Evolutionary conservation across 2,888 invertebrate species (phyloP).

Genomic region (Eupithecia vulgata): DNA sequence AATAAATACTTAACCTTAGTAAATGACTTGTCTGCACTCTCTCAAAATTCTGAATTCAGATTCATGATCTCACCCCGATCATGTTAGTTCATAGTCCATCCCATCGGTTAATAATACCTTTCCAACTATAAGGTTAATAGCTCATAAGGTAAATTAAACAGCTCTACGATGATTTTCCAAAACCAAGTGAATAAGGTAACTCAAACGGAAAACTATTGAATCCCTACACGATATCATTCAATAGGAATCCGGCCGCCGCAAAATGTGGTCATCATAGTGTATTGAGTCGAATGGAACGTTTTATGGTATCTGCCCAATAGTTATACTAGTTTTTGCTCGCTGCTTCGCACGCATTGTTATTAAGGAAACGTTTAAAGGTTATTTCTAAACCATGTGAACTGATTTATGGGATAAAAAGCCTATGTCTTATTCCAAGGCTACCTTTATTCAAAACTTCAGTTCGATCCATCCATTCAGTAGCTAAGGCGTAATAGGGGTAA

Average conservation of each 20-base stretch:
- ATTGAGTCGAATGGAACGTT: conserved; percentile 70
- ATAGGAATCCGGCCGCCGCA: conserved; percentile 73
- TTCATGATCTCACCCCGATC: too few species aligned
- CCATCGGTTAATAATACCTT: neutral
- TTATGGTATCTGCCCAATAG: conserved; percentile 37
- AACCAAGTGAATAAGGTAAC: conserved; percentile 57
- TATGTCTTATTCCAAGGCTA: too few species aligned
- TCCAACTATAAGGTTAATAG: neutral
- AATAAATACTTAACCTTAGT: too few species aligned
- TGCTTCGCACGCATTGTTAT: neutral
- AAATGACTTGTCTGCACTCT: too few species aligned
- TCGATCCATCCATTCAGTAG: too few species aligned
- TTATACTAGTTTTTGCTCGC: neutral
- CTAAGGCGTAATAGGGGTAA: too few species aligned
- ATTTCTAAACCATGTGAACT: too few species aligned
- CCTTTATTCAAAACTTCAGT: too few species aligned
- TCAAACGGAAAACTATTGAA: conserved; percentile 67
- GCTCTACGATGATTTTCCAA: conserved; percentile 54
- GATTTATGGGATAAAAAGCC: too few species aligned
- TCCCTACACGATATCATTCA: conserved; percentile 63
- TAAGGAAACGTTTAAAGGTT: neutral
- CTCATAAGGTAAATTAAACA: neutral
- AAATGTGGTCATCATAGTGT: conserved; percentile 74
- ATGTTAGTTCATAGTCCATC: too few species aligned
- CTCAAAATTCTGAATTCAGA: too few species aligned